Evolutionary conservation across 2,797 vertebrate genomes (phyloP).

Genomic region (Dipus sagitta): DNA sequence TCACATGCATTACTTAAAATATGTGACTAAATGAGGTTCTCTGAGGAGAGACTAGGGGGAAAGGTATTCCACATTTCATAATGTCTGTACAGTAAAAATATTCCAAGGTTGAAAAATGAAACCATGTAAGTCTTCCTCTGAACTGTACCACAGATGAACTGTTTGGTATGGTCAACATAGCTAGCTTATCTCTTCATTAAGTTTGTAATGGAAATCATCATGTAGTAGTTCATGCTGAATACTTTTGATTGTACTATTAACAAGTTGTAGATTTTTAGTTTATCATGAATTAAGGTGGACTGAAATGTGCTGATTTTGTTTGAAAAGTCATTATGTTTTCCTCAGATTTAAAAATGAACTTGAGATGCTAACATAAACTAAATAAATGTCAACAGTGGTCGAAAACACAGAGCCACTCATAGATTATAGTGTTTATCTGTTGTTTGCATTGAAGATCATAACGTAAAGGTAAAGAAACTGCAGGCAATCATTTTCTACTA

Average conservation of each 20-base stretch:
- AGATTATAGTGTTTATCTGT: background rate
- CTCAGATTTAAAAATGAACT: slow-evolving; percentile 13
- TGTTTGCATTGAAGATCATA: background rate
- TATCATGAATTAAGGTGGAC: background rate
- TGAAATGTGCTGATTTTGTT: slow-evolving; percentile 21
- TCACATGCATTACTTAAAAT: background rate
- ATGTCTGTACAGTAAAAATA: background rate
- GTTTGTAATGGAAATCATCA: slow-evolving; percentile 22
- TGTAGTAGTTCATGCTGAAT: background rate
- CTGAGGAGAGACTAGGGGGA: background rate
- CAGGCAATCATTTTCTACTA: background rate
- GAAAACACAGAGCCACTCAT: background rate
- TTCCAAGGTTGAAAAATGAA: background rate
- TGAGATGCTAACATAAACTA: background rate
- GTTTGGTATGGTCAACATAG: background rate
- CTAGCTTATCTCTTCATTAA: slow-evolving; percentile 24
- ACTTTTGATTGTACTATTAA: background rate
- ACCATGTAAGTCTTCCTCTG: background rate
- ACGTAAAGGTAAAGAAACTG: background rate
- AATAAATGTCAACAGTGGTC: background rate
- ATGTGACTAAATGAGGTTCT: background rate
- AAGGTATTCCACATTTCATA: background rate
- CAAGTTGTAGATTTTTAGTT: background rate
- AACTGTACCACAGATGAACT: background rate
- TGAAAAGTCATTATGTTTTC: slow-evolving; percentile 52